These are phyloP conservation scores for Virgularia gustaviana DNA, from an alignment of 92 coral and sea anemone genomes.

Conservation along the genomic window DNA sequence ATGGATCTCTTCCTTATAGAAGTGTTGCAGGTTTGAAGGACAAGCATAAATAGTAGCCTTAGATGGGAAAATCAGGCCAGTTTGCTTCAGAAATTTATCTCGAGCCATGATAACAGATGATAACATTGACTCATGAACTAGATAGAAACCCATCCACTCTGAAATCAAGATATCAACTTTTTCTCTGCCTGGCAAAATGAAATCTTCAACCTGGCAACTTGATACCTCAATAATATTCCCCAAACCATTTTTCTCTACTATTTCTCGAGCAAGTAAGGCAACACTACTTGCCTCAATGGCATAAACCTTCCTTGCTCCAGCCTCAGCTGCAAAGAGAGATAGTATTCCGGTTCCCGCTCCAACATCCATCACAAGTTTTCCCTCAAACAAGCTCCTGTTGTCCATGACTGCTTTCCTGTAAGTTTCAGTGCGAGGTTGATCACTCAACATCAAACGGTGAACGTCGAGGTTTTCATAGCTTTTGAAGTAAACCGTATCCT, in stretches of 20 bases:
- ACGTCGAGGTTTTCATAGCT: slow-evolving; percentile 38
- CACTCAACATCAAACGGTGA: slow-evolving; percentile 34
- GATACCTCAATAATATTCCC: slow-evolving; percentile 23
- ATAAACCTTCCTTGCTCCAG: slow-evolving; percentile 30
- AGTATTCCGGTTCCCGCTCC: slow-evolving; percentile 34
- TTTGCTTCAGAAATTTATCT: slow-evolving; percentile 24
- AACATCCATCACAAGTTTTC: slow-evolving; percentile 35
- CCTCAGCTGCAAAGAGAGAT: slow-evolving; percentile 36
- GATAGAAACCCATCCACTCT: slow-evolving; percentile 41
- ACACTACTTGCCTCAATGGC: slow-evolving; percentile 29
- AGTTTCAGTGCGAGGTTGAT: slow-evolving; percentile 23
- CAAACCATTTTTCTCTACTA: slow-evolving; percentile 14
- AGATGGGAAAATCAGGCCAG: slow-evolving; percentile 24
- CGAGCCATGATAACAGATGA: slow-evolving; percentile 29
- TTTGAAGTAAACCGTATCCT: too few relatives aligned
- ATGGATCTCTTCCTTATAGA: slow-evolving; percentile 14
- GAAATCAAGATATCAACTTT: slow-evolving; percentile 32
- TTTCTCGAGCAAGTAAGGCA: slow-evolving; percentile 23
- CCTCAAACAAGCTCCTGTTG: slow-evolving; percentile 24
- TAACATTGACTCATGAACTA: slow-evolving; percentile 36
- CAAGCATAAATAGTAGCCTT: slow-evolving; percentile 9
- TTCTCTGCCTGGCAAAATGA: slow-evolving; percentile 14
- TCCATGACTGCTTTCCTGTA: slow-evolving; percentile 25
- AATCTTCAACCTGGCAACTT: slow-evolving; percentile 36
- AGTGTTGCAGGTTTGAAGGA: slow-evolving; percentile 16